These are phyloP conservation scores for Dicrostonyx torquatus DNA, from an alignment of 2,797 vertebrate species.

Conservation along the genomic window DNA sequence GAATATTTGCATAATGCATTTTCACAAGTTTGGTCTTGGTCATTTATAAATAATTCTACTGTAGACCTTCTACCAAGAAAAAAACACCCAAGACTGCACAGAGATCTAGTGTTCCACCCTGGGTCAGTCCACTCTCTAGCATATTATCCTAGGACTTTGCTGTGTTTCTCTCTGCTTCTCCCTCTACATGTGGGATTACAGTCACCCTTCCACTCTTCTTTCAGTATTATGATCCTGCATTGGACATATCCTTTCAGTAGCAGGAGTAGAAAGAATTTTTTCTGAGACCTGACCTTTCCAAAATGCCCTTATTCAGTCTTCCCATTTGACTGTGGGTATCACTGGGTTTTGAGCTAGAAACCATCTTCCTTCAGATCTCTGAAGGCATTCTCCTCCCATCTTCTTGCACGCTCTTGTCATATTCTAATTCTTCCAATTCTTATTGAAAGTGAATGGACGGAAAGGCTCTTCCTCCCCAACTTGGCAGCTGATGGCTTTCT, in stretches of 20 bases:
- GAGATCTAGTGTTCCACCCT: not conserved
- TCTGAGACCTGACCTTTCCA: not conserved
- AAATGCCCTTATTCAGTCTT: constrained; percentile 46
- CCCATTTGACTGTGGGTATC: not conserved
- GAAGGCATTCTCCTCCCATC: constrained; percentile 4
- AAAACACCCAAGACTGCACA: not conserved
- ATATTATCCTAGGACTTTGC: not conserved
- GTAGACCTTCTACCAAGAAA: constrained; percentile 18
- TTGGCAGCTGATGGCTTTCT: not conserved
- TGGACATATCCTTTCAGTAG: not conserved
- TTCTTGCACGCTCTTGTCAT: not conserved
- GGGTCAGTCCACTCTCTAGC: not conserved
- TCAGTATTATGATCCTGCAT: not conserved
- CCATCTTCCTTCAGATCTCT: constrained; percentile 19
- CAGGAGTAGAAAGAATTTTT: not conserved
- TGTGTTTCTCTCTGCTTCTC: not conserved
- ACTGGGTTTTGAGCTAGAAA: constrained; percentile 1
- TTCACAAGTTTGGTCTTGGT: constrained; percentile 30
- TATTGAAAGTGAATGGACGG: not conserved
- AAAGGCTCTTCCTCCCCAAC: not conserved
- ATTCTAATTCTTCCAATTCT: constrained; percentile 17
- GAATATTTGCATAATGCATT: not conserved
- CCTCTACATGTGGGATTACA: not conserved
- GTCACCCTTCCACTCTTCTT: not conserved
- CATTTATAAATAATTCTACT: not conserved